Percentiles rank a stretch among this genome's conserved stretches.
phyloP scores from a whole-genome alignment of 2,113 vertebrate genomes.

The Pheucticus melanocephalus region DNA sequence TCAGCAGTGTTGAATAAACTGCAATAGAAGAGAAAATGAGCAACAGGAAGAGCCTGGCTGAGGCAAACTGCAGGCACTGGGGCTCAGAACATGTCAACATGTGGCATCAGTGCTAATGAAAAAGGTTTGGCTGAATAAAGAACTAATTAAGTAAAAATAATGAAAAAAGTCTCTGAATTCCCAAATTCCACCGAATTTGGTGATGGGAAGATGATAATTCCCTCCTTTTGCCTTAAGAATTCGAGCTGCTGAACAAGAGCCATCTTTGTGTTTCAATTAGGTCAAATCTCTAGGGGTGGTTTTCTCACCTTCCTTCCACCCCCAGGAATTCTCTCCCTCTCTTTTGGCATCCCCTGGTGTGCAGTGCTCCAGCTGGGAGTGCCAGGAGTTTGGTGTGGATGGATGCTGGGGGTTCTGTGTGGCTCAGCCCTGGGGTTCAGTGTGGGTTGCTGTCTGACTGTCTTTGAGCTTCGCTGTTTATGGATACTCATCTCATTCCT shows the following conservation, averaged over 20 bases:
- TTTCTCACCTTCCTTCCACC: not conserved
- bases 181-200: not conserved
- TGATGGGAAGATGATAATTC: not conserved
- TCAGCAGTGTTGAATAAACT: constrained; percentile 36
- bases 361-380: not conserved
- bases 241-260: not conserved
- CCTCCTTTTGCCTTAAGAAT: not conserved
- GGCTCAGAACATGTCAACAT: not conserved
- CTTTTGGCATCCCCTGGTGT: not conserved
- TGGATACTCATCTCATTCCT: constrained; percentile 80
- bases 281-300: not conserved
- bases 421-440: constrained; percentile 17
- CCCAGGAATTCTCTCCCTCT: not conserved
- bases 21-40: not conserved
- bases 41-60: not conserved
- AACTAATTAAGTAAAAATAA: not conserved
- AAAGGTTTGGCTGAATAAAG: not conserved
- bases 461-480: constrained; percentile 75
- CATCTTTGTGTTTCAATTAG: not conserved
- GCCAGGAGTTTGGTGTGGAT: not conserved
- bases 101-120: not conserved
- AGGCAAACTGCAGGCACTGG: not conserved
- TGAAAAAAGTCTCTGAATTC: not conserved
- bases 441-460: constrained; percentile 80
- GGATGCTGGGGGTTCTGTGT: not conserved